phyloP scores from a whole-genome alignment of 2,113 vertebrate genomes.

The Nycticorax nycticorax region DNA sequence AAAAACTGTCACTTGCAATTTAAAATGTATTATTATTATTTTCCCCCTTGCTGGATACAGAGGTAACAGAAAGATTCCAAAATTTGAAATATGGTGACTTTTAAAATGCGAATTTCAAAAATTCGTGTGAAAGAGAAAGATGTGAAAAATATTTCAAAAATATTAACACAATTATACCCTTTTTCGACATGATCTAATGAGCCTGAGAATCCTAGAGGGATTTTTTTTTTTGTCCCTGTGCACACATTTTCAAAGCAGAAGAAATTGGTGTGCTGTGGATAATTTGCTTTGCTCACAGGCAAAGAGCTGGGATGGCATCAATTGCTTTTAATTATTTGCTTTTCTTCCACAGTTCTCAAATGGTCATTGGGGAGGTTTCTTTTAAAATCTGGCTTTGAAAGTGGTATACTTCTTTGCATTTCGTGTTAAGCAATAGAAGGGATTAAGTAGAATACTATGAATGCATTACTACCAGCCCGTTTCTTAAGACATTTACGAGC shows the following conservation, averaged over 20 bases:
- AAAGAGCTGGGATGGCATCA: background rate
- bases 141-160: background rate
- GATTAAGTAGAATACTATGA: background rate
- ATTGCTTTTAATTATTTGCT: constrained; percentile 21
- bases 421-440: background rate
- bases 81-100: background rate
- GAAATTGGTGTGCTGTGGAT: background rate
- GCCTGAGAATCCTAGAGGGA: background rate
- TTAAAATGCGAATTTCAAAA: background rate
- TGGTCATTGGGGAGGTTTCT: background rate
- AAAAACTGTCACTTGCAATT: background rate
- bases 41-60: background rate
- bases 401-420: background rate
- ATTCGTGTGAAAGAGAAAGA: background rate
- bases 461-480: background rate
- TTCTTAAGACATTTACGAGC: background rate
- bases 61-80: background rate
- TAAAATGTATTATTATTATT: background rate
- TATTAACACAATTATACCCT: background rate
- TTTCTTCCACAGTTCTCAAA: background rate
- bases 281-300: background rate
- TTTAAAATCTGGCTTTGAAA: constrained; percentile 1
- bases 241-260: background rate
- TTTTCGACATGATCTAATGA: background rate
- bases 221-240: background rate